phyloP scores from a whole-genome alignment of 1,140 invertebrate species.

The Bombus affinis region DNA sequence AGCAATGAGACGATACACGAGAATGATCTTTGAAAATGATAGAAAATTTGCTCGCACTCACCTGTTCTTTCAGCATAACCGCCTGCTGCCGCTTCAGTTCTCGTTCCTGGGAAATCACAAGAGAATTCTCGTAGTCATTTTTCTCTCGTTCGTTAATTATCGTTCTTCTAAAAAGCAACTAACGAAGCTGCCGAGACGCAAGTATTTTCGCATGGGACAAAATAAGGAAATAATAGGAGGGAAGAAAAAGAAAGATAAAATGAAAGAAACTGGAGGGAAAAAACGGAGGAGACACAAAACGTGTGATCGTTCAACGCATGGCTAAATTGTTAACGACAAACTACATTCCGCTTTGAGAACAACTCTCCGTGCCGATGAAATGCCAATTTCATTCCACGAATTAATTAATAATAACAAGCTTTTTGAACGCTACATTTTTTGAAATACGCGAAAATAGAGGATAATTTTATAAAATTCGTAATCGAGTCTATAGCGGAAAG shows the following conservation, averaged over 20 bases:
- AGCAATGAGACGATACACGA: slow-evolving; percentile 54
- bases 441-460: not conserved
- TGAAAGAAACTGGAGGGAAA: not conserved
- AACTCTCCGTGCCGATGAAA: not conserved
- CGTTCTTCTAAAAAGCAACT: not conserved
- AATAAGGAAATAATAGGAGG: not conserved
- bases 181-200: not conserved
- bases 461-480: not conserved
- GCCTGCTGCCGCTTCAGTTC: slow-evolving; percentile 94
- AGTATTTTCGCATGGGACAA: not conserved
- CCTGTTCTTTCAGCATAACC: slow-evolving; percentile 94
- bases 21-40: slow-evolving; percentile 32
- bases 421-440: not conserved
- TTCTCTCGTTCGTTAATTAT: not conserved
- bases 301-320: not conserved
- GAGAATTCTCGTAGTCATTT: slow-evolving; percentile 30
- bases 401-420: not conserved
- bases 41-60: slow-evolving; percentile 79
- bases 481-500: not conserved
- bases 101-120: slow-evolving; percentile 87
- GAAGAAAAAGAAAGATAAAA: not conserved
- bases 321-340: not conserved
- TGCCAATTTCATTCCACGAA: not conserved
- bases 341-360: not conserved
- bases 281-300: not conserved